A percentile compares a stretch with the other conserved stretches of the same genome.
These are phyloP conservation scores for Theristicus caerulescens DNA, from an alignment of 2,113 vertebrate genomes.

Conservation along the genomic window DNA sequence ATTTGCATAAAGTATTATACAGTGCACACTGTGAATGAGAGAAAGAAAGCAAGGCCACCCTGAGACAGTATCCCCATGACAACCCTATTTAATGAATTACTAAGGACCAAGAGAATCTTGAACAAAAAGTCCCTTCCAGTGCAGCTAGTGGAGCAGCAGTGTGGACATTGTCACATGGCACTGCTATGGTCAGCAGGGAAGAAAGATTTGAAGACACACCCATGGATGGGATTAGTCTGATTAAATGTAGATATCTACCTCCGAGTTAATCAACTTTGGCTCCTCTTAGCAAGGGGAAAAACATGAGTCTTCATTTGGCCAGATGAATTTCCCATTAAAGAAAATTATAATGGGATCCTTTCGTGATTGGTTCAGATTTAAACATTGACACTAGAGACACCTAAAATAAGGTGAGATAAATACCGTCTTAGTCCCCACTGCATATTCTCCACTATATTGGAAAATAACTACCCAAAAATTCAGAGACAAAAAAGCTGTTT, in stretches of 20 bases:
- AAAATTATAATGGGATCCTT: background rate
- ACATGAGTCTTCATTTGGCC: background rate
- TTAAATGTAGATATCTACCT: background rate
- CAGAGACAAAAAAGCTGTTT: background rate
- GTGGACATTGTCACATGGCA: background rate
- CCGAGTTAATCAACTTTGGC: background rate
- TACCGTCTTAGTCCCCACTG: rapidly evolving
- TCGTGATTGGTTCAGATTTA: background rate
- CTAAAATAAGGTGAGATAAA: background rate
- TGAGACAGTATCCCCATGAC: slow-evolving; percentile 30
- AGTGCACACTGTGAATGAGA: background rate
- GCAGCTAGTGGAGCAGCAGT: background rate
- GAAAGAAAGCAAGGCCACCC: background rate
- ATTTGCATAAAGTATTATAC: slow-evolving; percentile 32
- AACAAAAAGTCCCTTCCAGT: background rate
- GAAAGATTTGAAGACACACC: background rate
- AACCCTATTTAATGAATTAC: background rate
- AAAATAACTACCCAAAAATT: background rate
- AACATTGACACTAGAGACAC: background rate
- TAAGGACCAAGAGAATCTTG: background rate
- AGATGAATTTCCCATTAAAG: background rate
- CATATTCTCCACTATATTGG: background rate
- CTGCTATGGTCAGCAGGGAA: background rate
- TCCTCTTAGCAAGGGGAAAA: background rate
- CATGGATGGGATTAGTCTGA: background rate